Percentiles rank a stretch among this genome's conserved stretches.
Evolutionary conservation across 2,113 vertebrate genomes (phyloP).

Genomic region (Condylura cristata): DNA sequence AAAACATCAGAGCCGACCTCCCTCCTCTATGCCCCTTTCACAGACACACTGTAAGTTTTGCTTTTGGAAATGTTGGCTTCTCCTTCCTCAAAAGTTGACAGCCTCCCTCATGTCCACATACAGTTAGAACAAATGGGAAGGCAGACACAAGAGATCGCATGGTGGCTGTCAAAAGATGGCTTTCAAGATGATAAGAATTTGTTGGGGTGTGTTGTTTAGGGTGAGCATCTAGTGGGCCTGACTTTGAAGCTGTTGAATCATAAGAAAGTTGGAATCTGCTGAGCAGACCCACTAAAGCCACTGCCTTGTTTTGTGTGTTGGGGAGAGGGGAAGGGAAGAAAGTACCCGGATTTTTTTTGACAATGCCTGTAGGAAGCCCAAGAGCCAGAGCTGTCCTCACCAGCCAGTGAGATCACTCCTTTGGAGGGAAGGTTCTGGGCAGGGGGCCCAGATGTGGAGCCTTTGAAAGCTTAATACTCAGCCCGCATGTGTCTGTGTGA

Average conservation of each 20-base stretch:
- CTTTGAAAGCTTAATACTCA: neutral
- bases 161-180: neutral
- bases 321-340: neutral
- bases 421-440: neutral
- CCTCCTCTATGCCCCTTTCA: neutral
- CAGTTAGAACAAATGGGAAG: neutral
- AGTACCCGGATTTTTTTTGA: neutral
- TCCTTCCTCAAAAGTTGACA: slow-evolving; percentile 16
- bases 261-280: neutral
- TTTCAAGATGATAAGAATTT: neutral
- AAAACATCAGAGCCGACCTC: neutral
- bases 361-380: neutral
- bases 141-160: neutral
- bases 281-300: neutral
- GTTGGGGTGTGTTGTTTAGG: neutral
- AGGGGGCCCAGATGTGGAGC: neutral
- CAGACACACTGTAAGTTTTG: neutral
- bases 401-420: neutral
- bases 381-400: neutral
- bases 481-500: neutral
- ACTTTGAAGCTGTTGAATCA: neutral
- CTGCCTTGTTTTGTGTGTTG: accelerated
- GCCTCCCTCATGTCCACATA: neutral
- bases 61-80: neutral
- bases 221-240: neutral